These are phyloP conservation scores for Parochlus steinenii DNA, from an alignment of 2,888 invertebrate species.

Conservation along the genomic window DNA sequence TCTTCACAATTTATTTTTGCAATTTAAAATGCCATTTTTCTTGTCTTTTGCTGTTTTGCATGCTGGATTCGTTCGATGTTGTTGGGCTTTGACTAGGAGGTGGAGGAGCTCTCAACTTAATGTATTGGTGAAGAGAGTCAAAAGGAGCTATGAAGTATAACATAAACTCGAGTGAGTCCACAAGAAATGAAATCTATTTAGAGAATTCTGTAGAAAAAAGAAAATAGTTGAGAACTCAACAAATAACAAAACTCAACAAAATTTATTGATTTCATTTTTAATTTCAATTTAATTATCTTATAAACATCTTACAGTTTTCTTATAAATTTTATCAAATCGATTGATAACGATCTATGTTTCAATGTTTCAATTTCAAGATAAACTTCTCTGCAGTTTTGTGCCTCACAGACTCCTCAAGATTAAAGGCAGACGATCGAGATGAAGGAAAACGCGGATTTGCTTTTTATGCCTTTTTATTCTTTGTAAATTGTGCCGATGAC, in stretches of 20 bases:
- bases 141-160: not conserved
- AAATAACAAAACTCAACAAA: not conserved
- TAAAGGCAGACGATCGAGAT: no score
- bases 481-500: no score
- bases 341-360: no score
- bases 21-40: constrained; percentile 11
- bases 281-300: constrained; percentile 12
- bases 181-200: not conserved
- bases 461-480: no score
- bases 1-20: constrained; percentile 12
- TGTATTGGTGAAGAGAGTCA: not conserved
- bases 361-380: no score
- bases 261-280: constrained; percentile 12
- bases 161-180: not conserved
- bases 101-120: not conserved
- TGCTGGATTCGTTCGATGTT: constrained; percentile 5
- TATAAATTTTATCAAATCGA: no score
- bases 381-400: no score
- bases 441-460: no score
- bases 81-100: not conserved
- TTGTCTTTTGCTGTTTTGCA: constrained; percentile 8
- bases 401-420: no score
- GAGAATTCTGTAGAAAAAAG: not conserved
- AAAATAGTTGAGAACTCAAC: not conserved
- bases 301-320: no score